Percentiles rank a stretch among this genome's conserved stretches.
Conservation (phyloP, 2,888 invertebrate genomes). For the Sinotaia quadrata region DNA sequence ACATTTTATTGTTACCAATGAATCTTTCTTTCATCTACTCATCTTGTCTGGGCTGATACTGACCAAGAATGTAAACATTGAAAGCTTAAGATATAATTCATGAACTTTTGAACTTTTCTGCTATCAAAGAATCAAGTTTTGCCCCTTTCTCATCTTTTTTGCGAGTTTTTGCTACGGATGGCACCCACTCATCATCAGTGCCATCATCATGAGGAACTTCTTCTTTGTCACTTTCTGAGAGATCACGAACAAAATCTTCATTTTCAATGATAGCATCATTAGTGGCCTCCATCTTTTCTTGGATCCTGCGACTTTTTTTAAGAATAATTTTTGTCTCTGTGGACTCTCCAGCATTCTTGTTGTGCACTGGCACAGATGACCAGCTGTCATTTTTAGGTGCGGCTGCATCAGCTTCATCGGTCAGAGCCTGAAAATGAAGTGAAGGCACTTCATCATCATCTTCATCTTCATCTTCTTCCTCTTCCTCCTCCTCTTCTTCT, state of each 20-base stretch:
- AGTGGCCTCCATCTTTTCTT: background rate
- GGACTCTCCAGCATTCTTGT: constrained; percentile 6
- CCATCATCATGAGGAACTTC: constrained; percentile 30
- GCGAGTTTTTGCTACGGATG: constrained; percentile 11
- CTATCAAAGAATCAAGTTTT: constrained; percentile 48
- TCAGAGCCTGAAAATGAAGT: constrained; percentile 31
- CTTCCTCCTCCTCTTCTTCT: constrained; percentile 31
- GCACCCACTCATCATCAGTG: constrained; percentile 43
- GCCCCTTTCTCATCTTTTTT: constrained; percentile 35
- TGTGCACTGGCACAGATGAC: no score
- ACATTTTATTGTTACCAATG: no score
- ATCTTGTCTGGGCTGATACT: background rate
- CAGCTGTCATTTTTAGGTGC: constrained; percentile 13
- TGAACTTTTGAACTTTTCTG: constrained; percentile 42
- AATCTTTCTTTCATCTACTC: no score
- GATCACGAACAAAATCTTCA: constrained; percentile 13
- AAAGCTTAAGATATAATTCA: background rate
- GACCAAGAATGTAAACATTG: background rate
- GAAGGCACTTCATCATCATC: constrained; percentile 21
- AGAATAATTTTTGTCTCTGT: background rate
- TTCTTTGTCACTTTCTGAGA: constrained; percentile 35
- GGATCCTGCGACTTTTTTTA: constrained; percentile 6
- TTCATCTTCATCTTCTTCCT: constrained; percentile 37
- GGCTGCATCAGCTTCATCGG: constrained; percentile 20
- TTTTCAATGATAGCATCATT: background rate